Evolutionary conservation across 2,797 vertebrate species (phyloP).

Genomic region (Melanogrammus aeglefinus): DNA sequence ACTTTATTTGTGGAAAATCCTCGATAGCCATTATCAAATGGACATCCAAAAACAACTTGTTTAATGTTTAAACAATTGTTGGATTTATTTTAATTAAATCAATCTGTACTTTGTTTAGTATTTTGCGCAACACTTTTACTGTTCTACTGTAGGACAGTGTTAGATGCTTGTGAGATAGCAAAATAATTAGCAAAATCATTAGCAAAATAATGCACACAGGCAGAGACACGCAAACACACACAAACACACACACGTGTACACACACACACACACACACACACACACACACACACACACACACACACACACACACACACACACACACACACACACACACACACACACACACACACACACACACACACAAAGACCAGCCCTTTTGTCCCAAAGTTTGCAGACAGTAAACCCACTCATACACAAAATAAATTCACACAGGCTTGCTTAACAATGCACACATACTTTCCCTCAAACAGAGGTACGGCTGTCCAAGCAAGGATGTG

Average conservation of each 20-base stretch:
- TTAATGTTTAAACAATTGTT: too few species aligned
- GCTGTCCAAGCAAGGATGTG: constrained; percentile 67
- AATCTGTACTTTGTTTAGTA: too few species aligned
- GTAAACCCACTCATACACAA: constrained; percentile 23
- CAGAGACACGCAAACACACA: neutral
- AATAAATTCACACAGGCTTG: constrained; percentile 12
- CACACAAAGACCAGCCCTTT: neutral
- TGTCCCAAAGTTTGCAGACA: neutral
- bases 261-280: constrained; percentile 12
- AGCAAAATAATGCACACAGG: neutral
- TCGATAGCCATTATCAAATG: neutral
- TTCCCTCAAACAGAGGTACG: constrained; percentile 59
- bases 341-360: constrained; percentile 20
- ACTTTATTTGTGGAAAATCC: neutral
- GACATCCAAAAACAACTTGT: neutral
- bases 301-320: constrained; percentile 22
- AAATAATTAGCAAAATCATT: neutral
- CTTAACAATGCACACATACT: constrained; percentile 48
- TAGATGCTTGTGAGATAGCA: neutral
- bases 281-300: neutral
- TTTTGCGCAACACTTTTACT: neutral
- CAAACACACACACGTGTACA: constrained; percentile 12
- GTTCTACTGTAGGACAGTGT: neutral
- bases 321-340: constrained; percentile 9
- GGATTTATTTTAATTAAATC: too few species aligned